Base-by-base conservation (phyloP, 2,113 vertebrate genomes). In the Gambusia affinis region DNA sequence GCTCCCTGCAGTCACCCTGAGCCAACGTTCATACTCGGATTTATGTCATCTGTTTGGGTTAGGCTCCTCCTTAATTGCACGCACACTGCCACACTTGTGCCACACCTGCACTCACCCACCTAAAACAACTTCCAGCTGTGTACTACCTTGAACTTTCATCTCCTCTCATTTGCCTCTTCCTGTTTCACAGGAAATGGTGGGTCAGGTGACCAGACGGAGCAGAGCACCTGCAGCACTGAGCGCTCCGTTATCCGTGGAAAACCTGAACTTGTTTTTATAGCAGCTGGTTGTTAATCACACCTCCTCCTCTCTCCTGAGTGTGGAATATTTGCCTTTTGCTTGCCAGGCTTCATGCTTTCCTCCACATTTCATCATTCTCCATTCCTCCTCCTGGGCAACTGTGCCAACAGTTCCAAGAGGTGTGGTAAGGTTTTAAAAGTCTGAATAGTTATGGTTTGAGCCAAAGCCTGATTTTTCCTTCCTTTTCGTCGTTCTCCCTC, bases 141-240 rank as follows among this genome's bases (percentile, higher is more conserved):
- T 61, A 70, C 65, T 79, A 85, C 87, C 82, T 87, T 85, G 70
- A 88, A 74, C 89, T 81, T 81, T 87, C 84, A 81, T 89, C 87
- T 84, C 61, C n/a, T 8, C 86, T 84, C 81, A 64, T 82, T 85
- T 57, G 3, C 66, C 67, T 72, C 88, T 89, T 92, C 92, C 92
- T 91, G 91, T 87, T 87, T 70, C 75, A 87, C 92, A 92, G 92
- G 91, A 94, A 95, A 84, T 28, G 12, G 80, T 31, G 28, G 47
- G 82, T 89, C 89, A 90, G 87, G 85, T 90, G 91, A 85, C 89
- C 85, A 89, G 83, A 84, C 81, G 70, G 60, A 35, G 35, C 10
- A 0, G 30, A 84, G 82, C 91, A 92, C 91, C 90, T 92, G 91
- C 84, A 78, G 72, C 86, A 82, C 81, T 73, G 28, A 90, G 85